Evolutionary conservation across 2,113 vertebrate genomes (phyloP).

Genomic region (Clarias batrachus): DNA sequence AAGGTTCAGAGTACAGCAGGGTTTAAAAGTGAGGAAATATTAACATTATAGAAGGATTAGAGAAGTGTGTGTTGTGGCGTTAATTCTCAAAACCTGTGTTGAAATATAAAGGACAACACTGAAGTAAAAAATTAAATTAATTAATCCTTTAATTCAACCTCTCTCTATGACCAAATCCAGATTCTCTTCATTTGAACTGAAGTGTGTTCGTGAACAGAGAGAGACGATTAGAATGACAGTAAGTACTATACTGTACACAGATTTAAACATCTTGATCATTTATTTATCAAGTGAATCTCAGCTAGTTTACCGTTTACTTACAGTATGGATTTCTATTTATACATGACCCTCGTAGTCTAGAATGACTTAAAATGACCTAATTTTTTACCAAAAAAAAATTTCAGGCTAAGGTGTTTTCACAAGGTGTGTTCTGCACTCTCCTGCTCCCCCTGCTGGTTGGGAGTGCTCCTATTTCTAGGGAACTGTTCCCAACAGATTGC

Average conservation of each 20-base stretch:
- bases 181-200: background rate
- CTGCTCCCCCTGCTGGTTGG: slow-evolving; percentile 30
- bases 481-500: slow-evolving; percentile 30
- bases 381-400: too few relatives aligned
- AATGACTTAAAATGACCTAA: background rate
- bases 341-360: background rate
- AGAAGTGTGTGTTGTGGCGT: background rate
- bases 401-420: background rate
- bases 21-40: background rate
- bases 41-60: background rate
- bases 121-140: background rate
- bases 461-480: slow-evolving; percentile 9
- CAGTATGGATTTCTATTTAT: background rate
- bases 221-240: background rate
- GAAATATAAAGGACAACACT: background rate
- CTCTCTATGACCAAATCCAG: background rate
- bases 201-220: background rate
- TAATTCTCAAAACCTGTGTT: background rate
- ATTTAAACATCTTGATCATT: background rate
- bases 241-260: background rate
- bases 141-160: background rate
- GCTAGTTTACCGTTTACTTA: background rate
- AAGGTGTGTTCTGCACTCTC: background rate
- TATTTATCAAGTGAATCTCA: background rate
- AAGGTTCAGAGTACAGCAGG: background rate